Evolutionary conservation across 2,797 vertebrate species (phyloP).

Genomic region (Crypturellus tataupa): DNA sequence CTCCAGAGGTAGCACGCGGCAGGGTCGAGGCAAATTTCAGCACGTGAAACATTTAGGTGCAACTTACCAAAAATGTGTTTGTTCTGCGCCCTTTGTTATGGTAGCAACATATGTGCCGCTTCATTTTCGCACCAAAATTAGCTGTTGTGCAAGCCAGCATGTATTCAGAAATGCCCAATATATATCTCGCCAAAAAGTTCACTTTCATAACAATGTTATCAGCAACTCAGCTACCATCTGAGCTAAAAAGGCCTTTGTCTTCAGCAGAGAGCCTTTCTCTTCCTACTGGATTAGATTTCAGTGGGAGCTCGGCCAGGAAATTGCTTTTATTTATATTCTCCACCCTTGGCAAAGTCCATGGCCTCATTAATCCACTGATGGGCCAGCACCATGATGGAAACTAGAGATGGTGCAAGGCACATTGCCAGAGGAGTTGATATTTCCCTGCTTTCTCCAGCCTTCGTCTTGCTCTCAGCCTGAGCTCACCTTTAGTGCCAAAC

Average conservation of each 20-base stretch:
- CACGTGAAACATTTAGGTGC: constrained; percentile 9
- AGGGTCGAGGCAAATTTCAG: not conserved
- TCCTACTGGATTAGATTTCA: constrained; percentile 71
- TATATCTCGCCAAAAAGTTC: not conserved
- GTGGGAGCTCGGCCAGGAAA: constrained; percentile 71
- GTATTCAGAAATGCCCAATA: not conserved
- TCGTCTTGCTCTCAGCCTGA: constrained; percentile 42
- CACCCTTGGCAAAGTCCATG: constrained; percentile 75
- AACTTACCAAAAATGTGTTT: not conserved
- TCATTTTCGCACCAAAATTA: constrained; percentile 32
- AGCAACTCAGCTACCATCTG: constrained; percentile 17
- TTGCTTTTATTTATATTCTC: constrained; percentile 77
- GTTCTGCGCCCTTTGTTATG: not conserved
- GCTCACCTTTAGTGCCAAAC: constrained; percentile 19
- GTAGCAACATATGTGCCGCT: not conserved
- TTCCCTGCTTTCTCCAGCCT: constrained; percentile 35
- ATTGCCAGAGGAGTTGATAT: constrained; percentile 29
- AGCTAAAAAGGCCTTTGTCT: constrained; percentile 24
- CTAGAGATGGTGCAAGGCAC: constrained; percentile 59
- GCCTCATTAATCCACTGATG: constrained; percentile 70
- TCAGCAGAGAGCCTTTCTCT: constrained; percentile 46
- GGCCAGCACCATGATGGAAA: constrained; percentile 66
- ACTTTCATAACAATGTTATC: constrained; percentile 28
- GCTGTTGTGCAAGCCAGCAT: not conserved
- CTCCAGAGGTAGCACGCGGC: rapidly evolving